Base-by-base conservation (phyloP, 2,797 vertebrate genomes). In the Meda fulgida region DNA sequence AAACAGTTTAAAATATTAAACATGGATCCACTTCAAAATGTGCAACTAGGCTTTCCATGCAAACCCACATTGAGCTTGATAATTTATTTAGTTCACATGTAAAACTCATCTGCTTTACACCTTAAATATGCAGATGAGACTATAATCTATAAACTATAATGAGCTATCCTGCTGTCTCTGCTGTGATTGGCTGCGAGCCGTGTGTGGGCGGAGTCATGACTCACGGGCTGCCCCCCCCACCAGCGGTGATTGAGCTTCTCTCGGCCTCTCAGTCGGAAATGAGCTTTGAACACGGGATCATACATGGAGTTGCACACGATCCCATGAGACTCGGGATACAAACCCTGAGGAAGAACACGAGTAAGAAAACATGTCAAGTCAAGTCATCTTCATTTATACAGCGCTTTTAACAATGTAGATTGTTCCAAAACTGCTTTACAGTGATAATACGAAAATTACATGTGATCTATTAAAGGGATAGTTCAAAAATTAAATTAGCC, bases 161-260 rank as follows among this genome's bases (percentile, higher is more conserved):
- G 40, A 55, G 65, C 5, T 19, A 9, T 55, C 79, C 53, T 8
- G 14, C 34, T 43, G 34, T 58, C 38, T 66, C 53, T 4, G 14
- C n/a, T 46, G 34, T 69, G 46, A 78, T 48, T 84, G 73, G 73
- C 51, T 18, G 38, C 78, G 31, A 21, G 65, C 26, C 5, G 1
- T 55, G 53, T 82, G 71, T 36, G 70, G 43, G 40, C 36, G 19
- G 43, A 65, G 55, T 67, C 76, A 26, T 51, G 89, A 96, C 97
- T 97, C 94, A 99, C 98, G 18, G 98, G 98, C 87, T 99, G 97
- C 9, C 98, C 98, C 14, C 97, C 98, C 98, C 98, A 99, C 98
- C 98, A 99, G 90, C 97, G 96, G 86, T 98, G 98, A 92, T 97
- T 98, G 80, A 99, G 97, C 79, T 99, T 99, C 94, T 99, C 98